phyloP scores from a whole-genome alignment of 30 jellyfish, hydroid and myxozoan genomes.

The Turritopsis dohrnii region DNA sequence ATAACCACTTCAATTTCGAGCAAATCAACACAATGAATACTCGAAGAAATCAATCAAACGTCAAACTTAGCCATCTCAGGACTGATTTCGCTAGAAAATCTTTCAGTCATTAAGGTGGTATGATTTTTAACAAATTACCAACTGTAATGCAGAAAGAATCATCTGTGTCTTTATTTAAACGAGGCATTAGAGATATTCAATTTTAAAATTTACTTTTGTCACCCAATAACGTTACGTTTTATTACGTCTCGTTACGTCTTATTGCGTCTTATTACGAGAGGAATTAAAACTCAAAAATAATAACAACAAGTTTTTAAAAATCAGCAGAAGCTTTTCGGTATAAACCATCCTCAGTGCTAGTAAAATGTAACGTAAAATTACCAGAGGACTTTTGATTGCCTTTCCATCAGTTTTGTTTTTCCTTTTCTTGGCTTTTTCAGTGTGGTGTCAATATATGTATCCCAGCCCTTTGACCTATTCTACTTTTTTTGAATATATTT shows the following conservation, averaged over 20 bases:
- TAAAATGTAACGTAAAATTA: too few relatives aligned
- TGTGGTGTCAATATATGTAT: not conserved
- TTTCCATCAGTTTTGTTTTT: not conserved
- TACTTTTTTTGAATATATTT: too few relatives aligned
- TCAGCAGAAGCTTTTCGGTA: too few relatives aligned
- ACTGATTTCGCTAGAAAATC: not conserved
- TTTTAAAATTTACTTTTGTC: too few relatives aligned
- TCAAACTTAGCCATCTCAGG: conserved; percentile 11
- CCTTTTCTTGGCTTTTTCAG: not conserved
- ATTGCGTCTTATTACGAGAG: conserved; percentile 9
- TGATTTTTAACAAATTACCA: too few relatives aligned
- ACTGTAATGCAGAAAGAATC: too few relatives aligned
- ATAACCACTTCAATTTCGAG: conserved; percentile 11
- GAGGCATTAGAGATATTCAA: too few relatives aligned
- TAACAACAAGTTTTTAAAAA: too few relatives aligned
- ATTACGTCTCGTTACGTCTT: not conserved
- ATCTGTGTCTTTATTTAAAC: too few relatives aligned
- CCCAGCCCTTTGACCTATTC: conserved; percentile 2
- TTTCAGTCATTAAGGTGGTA: conserved; percentile 10
- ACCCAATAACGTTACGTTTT: too few relatives aligned
- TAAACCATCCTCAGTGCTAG: too few relatives aligned
- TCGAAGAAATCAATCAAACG: conserved; percentile 9
- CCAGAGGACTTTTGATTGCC: not conserved
- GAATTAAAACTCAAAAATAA: too few relatives aligned
- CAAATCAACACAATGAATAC: conserved; percentile 3